These are phyloP conservation scores for Chymomyza costata DNA, from an alignment of 1,140 invertebrate species.

Conservation along the genomic window DNA sequence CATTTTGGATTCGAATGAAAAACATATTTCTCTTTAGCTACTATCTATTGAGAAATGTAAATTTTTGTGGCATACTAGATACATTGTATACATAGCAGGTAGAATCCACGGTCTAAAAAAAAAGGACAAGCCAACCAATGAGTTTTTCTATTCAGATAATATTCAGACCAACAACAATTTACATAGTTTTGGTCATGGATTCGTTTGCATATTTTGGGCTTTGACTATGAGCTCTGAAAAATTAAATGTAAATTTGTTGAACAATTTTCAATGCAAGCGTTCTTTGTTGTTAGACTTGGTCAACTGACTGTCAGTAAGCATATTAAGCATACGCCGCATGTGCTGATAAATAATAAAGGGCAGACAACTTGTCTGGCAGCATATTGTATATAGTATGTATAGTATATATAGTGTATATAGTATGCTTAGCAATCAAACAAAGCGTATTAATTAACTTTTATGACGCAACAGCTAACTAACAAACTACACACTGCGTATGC, in stretches of 20 bases:
- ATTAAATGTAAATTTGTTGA: slow-evolving; percentile 63
- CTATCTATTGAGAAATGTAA: neutral
- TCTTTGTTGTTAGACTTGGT: too few relatives aligned
- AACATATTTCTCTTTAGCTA: slow-evolving; percentile 51
- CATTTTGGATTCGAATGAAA: slow-evolving; percentile 65
- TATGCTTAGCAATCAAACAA: slow-evolving; percentile 64
- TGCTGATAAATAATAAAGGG: slow-evolving; percentile 32
- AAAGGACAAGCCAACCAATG: too few relatives aligned
- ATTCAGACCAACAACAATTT: slow-evolving; percentile 2
- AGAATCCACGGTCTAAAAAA: slow-evolving; percentile 31
- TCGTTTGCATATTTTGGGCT: slow-evolving; percentile 2
- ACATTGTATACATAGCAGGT: slow-evolving; percentile 54
- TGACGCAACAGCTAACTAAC: slow-evolving; percentile 27
- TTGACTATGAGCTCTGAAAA: slow-evolving; percentile 58
- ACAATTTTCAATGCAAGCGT: slow-evolving; percentile 34
- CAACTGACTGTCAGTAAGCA: slow-evolving; percentile 41
- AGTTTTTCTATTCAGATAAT: neutral
- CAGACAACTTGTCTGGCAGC: too few relatives aligned
- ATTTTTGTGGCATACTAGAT: neutral
- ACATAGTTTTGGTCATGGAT: neutral
- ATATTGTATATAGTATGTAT: too few relatives aligned
- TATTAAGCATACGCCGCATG: slow-evolving; percentile 45
- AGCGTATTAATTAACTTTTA: slow-evolving; percentile 70
- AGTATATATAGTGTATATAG: too few relatives aligned
- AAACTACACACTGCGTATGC: slow-evolving; percentile 33